A percentile compares a stretch with the other conserved stretches of the same genome.
These are phyloP conservation scores for Lepus europaeus DNA, from an alignment of 2,113 vertebrate species.

Conservation along the genomic window DNA sequence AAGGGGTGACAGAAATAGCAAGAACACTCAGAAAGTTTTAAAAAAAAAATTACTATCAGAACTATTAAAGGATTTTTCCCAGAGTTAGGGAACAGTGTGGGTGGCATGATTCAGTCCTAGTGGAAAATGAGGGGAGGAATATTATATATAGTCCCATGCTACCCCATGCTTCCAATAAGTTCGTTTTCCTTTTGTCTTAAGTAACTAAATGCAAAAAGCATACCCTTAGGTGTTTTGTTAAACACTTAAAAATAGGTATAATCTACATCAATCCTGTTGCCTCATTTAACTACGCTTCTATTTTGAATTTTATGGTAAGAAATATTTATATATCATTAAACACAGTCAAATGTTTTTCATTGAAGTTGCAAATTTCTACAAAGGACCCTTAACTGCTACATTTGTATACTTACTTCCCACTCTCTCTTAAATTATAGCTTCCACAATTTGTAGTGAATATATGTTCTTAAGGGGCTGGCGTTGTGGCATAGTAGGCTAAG, in stretches of 20 bases:
- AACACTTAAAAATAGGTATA: not conserved
- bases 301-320: constrained; percentile 19
- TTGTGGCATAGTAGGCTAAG: no score
- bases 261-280: not conserved
- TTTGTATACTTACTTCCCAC: not conserved
- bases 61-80: not conserved
- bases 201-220: constrained; percentile 16
- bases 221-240: not conserved
- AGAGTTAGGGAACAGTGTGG: not conserved
- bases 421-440: constrained; percentile 44
- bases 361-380: not conserved
- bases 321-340: constrained; percentile 38
- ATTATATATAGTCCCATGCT: not conserved
- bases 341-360: not conserved
- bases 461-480: no score
- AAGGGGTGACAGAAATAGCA: constrained; percentile 35
- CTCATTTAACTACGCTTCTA: not conserved
- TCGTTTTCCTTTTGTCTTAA: not conserved
- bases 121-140: constrained; percentile 27
- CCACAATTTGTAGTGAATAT: not conserved
- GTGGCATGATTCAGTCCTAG: not conserved
- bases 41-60: not conserved
- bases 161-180: not conserved
- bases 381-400: not conserved
- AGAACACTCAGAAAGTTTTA: not conserved